These are phyloP conservation scores for Mellilla xanthometata DNA, from an alignment of 2,888 invertebrate genomes.

Conservation along the genomic window DNA sequence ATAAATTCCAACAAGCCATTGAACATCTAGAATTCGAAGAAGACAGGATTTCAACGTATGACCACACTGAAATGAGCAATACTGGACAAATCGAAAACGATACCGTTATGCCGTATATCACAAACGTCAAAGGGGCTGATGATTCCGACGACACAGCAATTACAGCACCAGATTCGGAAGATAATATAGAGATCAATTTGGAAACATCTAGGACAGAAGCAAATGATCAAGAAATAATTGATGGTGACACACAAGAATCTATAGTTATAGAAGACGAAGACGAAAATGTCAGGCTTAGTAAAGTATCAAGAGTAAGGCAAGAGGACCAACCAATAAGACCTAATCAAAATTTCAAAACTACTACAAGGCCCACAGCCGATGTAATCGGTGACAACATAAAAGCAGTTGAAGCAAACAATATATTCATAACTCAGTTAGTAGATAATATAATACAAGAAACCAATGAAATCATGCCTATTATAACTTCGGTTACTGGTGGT, in stretches of 20 bases:
- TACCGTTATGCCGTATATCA: constrained; percentile 5
- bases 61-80: not conserved
- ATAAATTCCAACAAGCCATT: constrained; percentile 24
- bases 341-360: no score
- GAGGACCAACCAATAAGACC: no score
- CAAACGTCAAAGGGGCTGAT: constrained; percentile 3
- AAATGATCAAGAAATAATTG: not conserved
- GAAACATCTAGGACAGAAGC: not conserved
- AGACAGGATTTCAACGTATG: constrained; percentile 12
- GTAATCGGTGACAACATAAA: no score
- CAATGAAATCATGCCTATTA: not conserved
- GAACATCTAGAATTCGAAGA: constrained; percentile 22
- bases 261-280: constrained; percentile 25
- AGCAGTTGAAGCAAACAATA: no score
- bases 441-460: no score
- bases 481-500: not conserved
- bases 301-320: no score
- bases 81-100: constrained; percentile 1
- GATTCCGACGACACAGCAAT: not conserved
- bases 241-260: constrained; percentile 9
- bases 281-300: not conserved
- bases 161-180: not conserved
- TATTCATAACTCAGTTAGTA: no score
- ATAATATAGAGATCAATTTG: no score
- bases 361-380: no score